Base-by-base conservation (phyloP, 2,888 invertebrate species). In the Odontocolon sp. region DNA sequence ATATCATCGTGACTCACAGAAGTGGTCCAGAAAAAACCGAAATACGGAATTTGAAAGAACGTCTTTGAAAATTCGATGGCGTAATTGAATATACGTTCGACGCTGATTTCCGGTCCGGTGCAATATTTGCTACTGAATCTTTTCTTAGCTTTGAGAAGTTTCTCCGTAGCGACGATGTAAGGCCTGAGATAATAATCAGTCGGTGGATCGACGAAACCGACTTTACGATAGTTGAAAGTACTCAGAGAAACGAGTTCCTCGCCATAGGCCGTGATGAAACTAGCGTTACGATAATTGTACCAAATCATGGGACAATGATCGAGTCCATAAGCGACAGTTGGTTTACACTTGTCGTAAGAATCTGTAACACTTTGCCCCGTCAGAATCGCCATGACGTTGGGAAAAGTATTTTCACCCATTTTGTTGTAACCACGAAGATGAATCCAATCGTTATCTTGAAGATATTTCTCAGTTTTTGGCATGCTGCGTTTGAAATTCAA, bases 351-450 rank as follows among this genome's bases (percentile, higher is more conserved):
- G 8, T 93, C 88, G 54, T 92, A 91, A 9, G 93, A 91, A 11
- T 91, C 83, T 0, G 87, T 81, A 31, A 90, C 87, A 75, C 91
- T 93, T 78, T 93, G 92, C 0, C 97, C 98, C 0, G 95, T 94
- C 9, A 96, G 91, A 47, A 95, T 92, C 0, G 97, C 96, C 93
- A 97, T 95, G 57, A 98, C 90, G 90, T 98, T 98, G 0, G 98
- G 97, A 86, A 96, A 96, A 0, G 97, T 98, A 85, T 98, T 98
- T 86, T 97, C 97, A 4, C 94, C 96, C 77, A 96, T 93, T 93
- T 96, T 93, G 80, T 92, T 93, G 88, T 96, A 97, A 0, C 96
- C 97, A 81, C 94, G 92, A 87, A 95, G 92, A 75, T 94, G 94
- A 45, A 95, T 91, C 93, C 95, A 96, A 70, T 92, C 94, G 69